These are phyloP conservation scores for Idaea straminata DNA, from an alignment of 2,888 invertebrate species.

Conservation along the genomic window DNA sequence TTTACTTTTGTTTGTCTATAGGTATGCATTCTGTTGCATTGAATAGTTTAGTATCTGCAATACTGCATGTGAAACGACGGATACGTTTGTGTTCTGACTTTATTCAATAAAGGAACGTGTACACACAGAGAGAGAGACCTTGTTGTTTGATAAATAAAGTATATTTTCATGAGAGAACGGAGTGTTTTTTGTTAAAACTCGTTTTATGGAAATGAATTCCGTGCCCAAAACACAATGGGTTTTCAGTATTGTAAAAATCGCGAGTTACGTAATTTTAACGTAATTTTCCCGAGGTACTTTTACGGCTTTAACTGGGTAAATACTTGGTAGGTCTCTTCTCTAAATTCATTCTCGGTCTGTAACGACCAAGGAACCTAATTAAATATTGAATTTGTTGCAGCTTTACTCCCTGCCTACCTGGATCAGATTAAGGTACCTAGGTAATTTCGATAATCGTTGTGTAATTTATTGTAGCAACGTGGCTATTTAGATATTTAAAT, in stretches of 20 bases:
- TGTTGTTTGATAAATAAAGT: neutral
- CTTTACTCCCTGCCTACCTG: neutral
- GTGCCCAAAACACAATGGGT: conserved; percentile 2
- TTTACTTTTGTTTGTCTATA: conserved; percentile 2
- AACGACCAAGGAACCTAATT: neutral
- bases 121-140: neutral
- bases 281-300: neutral
- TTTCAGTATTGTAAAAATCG: conserved; percentile 7
- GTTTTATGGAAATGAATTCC: conserved; percentile 4
- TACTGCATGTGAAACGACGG: conserved; percentile 9
- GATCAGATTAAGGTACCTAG: neutral
- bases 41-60: conserved; percentile 15
- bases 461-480: neutral
- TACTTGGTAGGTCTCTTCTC: neutral
- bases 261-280: neutral
- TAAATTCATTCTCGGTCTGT: neutral
- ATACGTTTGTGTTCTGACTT: conserved; percentile 1
- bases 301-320: neutral
- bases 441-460: neutral
- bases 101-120: neutral
- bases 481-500: neutral
- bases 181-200: conserved; percentile 6
- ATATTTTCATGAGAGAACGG: conserved; percentile 8
- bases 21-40: conserved; percentile 18
- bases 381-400: neutral